Evolutionary conservation across 2,888 invertebrate genomes (phyloP).

Genomic region (Drosophila lutescens): DNA sequence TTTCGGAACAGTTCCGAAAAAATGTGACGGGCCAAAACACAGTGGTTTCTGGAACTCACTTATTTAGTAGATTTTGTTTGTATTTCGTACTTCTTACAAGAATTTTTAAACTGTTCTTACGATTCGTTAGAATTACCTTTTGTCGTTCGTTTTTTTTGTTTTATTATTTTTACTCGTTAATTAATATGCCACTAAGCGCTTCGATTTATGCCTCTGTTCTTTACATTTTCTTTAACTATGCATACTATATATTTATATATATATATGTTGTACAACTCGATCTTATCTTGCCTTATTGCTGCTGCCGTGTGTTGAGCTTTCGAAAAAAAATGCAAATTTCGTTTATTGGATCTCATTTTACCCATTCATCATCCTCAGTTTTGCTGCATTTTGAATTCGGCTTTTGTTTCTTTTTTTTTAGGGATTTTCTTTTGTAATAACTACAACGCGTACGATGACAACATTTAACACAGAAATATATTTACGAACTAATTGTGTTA

Average conservation of each 20-base stretch:
- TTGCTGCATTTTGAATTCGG: constrained; percentile 17
- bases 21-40: background rate
- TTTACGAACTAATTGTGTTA: constrained; percentile 73
- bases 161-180: constrained; percentile 15
- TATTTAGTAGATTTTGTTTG: constrained; percentile 16
- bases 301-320: constrained; percentile 25
- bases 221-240: constrained; percentile 71
- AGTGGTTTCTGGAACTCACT: constrained; percentile 31
- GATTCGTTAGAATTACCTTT: constrained; percentile 17
- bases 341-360: background rate
- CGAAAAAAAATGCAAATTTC: constrained; percentile 26
- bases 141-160: constrained; percentile 11
- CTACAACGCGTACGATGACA: constrained; percentile 81
- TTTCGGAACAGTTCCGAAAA: constrained; percentile 14
- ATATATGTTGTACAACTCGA: constrained; percentile 61
- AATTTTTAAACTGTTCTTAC: constrained; percentile 30
- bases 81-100: constrained; percentile 24
- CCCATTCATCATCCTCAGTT: constrained; percentile 7
- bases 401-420: constrained; percentile 21
- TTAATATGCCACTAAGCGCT: constrained; percentile 50
- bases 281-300: constrained; percentile 38
- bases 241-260: constrained; percentile 43
- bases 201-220: constrained; percentile 45
- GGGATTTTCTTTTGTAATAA: constrained; percentile 58
- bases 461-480: constrained; percentile 81